Evolutionary conservation across 2,113 vertebrate species (phyloP).

Genomic region (Strigops habroptila): DNA sequence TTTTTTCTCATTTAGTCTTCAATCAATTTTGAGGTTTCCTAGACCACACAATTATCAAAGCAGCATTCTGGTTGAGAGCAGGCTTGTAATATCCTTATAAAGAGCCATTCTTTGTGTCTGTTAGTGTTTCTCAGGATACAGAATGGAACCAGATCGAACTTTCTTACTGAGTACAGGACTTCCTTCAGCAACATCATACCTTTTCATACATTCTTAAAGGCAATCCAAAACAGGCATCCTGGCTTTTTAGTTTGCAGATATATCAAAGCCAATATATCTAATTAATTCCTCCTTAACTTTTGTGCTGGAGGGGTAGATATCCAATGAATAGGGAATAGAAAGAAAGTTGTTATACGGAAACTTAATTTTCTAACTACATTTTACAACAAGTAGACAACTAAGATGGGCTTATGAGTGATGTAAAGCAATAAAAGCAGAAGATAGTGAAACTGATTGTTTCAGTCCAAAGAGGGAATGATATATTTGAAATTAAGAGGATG

Average conservation of each 20-base stretch:
- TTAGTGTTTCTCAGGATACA: neutral
- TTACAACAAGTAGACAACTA: neutral
- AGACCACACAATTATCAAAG: neutral
- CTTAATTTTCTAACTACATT: neutral
- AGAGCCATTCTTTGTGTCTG: neutral
- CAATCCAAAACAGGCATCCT: neutral
- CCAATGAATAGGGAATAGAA: neutral
- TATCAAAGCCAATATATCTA: neutral
- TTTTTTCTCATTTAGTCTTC: neutral
- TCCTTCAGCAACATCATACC: neutral
- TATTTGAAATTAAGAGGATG: neutral
- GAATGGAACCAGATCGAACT: neutral
- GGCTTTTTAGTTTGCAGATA: neutral
- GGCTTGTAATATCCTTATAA: neutral
- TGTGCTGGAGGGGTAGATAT: neutral
- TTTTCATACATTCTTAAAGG: neutral
- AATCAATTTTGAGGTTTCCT: neutral
- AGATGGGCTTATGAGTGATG: neutral
- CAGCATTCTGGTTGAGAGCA: neutral
- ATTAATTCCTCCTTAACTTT: neutral
- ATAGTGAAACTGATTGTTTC: neutral
- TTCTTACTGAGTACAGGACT: neutral
- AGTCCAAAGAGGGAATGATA: neutral
- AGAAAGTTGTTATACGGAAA: neutral
- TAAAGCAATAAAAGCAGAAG: neutral